Percentiles rank a stretch among this genome's conserved stretches.
Evolutionary conservation across 2,888 invertebrate genomes (phyloP).

Genomic region (Phyto melanocephala): DNA sequence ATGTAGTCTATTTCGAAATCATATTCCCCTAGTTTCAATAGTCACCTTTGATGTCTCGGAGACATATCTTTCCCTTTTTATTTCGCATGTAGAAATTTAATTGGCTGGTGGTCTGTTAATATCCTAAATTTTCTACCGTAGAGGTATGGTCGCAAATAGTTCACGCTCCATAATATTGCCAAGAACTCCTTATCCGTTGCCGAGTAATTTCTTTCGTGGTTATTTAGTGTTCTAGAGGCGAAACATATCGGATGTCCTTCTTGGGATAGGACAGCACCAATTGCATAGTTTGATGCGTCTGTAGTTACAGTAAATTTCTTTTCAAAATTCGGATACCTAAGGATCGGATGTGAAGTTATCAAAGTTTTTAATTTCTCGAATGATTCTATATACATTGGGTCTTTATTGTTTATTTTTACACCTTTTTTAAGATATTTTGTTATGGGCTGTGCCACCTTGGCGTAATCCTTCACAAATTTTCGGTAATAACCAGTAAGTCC

Average conservation of each 20-base stretch:
- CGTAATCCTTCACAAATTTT: no score
- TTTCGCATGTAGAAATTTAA: slow-evolving; percentile 40
- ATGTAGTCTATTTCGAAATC: slow-evolving; percentile 12
- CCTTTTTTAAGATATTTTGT: no score
- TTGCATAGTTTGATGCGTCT: slow-evolving; percentile 10
- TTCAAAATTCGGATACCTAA: slow-evolving; percentile 1
- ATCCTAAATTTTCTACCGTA: slow-evolving; percentile 43
- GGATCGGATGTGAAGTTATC: slow-evolving; percentile 8
- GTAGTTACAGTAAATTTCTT: slow-evolving; percentile 1
- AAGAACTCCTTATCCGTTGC: slow-evolving; percentile 44
- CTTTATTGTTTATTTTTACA: neutral
- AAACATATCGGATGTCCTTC: slow-evolving; percentile 27
- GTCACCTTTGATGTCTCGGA: no score
- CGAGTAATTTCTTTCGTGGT: slow-evolving; percentile 25
- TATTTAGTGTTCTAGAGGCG: slow-evolving; percentile 34
- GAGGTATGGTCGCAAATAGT: slow-evolving; percentile 35
- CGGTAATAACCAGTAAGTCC: slow-evolving; percentile 17
- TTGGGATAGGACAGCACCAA: no score
- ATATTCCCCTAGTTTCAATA: slow-evolving; percentile 21
- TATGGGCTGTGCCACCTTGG: no score
- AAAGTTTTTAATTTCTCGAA: slow-evolving; percentile 24
- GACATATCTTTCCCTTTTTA: slow-evolving; percentile 48
- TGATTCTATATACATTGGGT: neutral
- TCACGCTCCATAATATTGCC: slow-evolving; percentile 32
- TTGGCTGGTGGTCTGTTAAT: no score